Conservation (phyloP, 2,797 vertebrate species). For the Gobio occitaniae region DNA sequence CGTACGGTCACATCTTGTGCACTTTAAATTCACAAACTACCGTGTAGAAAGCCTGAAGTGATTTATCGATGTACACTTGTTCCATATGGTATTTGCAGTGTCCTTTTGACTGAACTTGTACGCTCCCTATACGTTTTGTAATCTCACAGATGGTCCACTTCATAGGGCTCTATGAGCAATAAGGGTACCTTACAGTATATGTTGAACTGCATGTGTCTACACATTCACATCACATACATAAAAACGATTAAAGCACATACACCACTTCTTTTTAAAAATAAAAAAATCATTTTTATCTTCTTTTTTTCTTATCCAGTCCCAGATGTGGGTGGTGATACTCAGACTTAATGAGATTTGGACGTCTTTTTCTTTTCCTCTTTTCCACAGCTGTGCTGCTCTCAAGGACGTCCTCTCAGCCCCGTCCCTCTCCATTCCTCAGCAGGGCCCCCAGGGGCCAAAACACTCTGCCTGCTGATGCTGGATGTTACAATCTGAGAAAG, state of each 20-base stretch:
- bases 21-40: background rate
- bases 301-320: background rate
- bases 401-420: slow-evolving; percentile 27
- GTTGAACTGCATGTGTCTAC: background rate
- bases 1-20: background rate
- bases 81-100: background rate
- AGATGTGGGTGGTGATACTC: slow-evolving; percentile 27
- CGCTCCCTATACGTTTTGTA: background rate
- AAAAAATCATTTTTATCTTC: background rate
- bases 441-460: slow-evolving; percentile 25
- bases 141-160: background rate
- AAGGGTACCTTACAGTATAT: background rate
- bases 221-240: slow-evolving; percentile 1
- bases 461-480: slow-evolving; percentile 16
- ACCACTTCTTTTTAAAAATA: background rate
- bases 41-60: background rate
- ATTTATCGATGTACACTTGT: background rate
- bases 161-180: background rate
- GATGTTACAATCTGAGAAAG: slow-evolving; percentile 1
- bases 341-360: slow-evolving; percentile 28
- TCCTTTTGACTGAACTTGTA: background rate
- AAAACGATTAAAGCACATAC: background rate
- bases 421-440: slow-evolving; percentile 31
- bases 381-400: slow-evolving; percentile 38
- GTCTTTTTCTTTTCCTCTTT: slow-evolving; percentile 34